A percentile compares a stretch with the other conserved stretches of the same genome.
Evolutionary conservation across 2,888 invertebrate species (phyloP).

Genomic region (Tromatobia lineatoria): DNA sequence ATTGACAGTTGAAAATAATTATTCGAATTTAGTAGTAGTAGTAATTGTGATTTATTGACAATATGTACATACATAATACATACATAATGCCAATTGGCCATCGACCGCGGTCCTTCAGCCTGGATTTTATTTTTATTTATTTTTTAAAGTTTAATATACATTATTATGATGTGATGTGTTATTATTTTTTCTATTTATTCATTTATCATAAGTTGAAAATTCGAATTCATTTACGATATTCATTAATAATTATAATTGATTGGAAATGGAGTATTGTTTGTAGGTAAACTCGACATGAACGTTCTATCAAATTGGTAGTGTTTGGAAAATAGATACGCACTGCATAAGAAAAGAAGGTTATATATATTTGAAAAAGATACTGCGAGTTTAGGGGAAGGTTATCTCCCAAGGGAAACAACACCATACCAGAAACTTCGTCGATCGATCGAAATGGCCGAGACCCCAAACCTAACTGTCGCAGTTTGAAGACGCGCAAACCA

Average conservation of each 20-base stretch:
- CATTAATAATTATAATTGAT: slow-evolving; percentile 20
- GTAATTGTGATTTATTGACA: too few species aligned
- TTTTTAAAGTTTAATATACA: too few species aligned
- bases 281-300: slow-evolving; percentile 69
- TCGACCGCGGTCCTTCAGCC: too few species aligned
- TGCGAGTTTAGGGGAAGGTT: slow-evolving; percentile 50
- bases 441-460: slow-evolving; percentile 38
- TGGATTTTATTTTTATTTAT: too few species aligned
- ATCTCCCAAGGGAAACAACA: slow-evolving; percentile 61
- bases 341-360: slow-evolving; percentile 37
- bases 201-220: too few species aligned
- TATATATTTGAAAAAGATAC: slow-evolving; percentile 39
- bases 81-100: too few species aligned
- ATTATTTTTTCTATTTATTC: too few species aligned
- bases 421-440: slow-evolving; percentile 2
- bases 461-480: slow-evolving; percentile 25
- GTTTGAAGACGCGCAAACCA: slow-evolving; percentile 31
- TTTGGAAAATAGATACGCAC: slow-evolving; percentile 18
- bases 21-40: too few species aligned
- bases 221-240: too few species aligned
- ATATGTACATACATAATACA: too few species aligned
- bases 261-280: not conserved
- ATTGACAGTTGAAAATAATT: too few species aligned
- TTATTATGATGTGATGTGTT: too few species aligned
- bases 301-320: slow-evolving; percentile 1